Percentiles rank a stretch among this genome's conserved stretches.
Evolutionary conservation across 2,888 invertebrate genomes (phyloP).

Genomic region (Aleiodes testaceus): DNA sequence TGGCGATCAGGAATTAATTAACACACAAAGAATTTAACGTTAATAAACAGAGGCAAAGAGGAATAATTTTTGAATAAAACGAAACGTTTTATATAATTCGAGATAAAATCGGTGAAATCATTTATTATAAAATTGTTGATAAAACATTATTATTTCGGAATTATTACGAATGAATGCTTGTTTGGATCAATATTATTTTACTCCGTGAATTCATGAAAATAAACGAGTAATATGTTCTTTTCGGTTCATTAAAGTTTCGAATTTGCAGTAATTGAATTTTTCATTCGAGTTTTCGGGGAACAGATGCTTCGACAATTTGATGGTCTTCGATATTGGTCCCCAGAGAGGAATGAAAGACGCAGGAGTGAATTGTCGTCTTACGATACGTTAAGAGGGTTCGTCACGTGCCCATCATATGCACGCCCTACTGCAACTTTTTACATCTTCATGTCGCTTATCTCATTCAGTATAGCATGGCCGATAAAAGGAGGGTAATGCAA

Average conservation of each 20-base stretch:
- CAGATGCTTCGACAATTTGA: neutral
- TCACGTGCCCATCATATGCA: constrained; percentile 33
- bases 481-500: constrained; percentile 52
- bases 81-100: no score
- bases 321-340: constrained; percentile 10
- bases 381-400: constrained; percentile 19
- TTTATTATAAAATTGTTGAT: no score
- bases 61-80: no score
- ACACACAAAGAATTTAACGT: neutral
- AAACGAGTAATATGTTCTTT: neutral
- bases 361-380: constrained; percentile 7
- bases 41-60: neutral
- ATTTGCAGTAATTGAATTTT: constrained; percentile 8
- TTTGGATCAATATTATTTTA: neutral
- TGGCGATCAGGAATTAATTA: constrained; percentile 12
- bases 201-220: neutral
- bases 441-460: constrained; percentile 43
- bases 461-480: constrained; percentile 34
- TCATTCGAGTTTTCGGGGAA: constrained; percentile 1
- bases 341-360: constrained; percentile 1
- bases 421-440: constrained; percentile 35
- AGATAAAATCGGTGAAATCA: no score
- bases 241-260: neutral
- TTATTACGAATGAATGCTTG: neutral
- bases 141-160: neutral